Evolutionary conservation across 2,888 invertebrate species (phyloP).

Genomic region (Allacma fusca): DNA sequence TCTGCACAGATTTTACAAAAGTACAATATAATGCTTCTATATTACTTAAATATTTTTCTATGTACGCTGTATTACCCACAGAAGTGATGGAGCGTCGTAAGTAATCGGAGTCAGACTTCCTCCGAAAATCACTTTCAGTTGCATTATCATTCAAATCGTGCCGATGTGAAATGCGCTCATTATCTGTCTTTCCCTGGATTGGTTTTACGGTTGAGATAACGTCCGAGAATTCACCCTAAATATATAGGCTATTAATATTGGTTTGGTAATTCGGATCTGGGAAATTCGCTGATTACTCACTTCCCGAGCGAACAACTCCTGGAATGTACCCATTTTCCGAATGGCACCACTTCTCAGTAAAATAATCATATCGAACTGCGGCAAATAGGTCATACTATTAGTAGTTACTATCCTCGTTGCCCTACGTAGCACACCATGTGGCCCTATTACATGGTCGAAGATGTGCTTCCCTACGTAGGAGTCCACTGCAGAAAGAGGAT

Average conservation of each 20-base stretch:
- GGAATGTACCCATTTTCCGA: conserved; percentile 84
- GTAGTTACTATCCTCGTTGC: not conserved
- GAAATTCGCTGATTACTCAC: no score
- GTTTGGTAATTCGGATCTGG: not conserved
- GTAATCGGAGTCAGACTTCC: not conserved
- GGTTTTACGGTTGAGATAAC: no score
- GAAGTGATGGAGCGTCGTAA: not conserved
- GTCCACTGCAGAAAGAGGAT: not conserved
- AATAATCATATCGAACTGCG: not conserved
- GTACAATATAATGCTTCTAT: not conserved
- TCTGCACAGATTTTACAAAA: not conserved
- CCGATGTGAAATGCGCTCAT: no score
- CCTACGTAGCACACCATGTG: not conserved
- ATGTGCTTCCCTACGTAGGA: not conserved
- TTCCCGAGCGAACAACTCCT: conserved; percentile 83
- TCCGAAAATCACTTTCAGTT: not conserved
- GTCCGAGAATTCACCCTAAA: no score
- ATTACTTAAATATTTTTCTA: not conserved
- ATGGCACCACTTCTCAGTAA: not conserved
- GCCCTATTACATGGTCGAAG: not conserved
- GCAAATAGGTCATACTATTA: not conserved
- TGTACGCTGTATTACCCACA: not conserved
- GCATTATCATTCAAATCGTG: not conserved
- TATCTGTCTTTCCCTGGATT: no score
- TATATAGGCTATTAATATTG: no score